A percentile compares a stretch with the other conserved stretches of the same genome.
These are phyloP conservation scores for Solenopsis invicta DNA, from an alignment of 1,140 invertebrate genomes.

Conservation along the genomic window DNA sequence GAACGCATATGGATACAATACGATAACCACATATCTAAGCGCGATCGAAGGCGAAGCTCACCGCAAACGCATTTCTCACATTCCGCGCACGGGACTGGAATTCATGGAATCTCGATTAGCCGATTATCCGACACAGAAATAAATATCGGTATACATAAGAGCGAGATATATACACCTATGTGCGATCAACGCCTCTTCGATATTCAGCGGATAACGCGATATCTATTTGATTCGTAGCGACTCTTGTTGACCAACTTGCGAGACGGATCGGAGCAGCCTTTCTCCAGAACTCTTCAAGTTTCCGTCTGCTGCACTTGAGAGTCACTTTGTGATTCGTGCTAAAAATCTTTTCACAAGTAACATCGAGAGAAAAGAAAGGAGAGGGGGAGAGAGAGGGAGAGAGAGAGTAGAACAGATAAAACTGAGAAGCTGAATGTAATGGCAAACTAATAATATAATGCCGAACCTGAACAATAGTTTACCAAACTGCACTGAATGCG, in stretches of 20 bases:
- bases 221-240: background rate
- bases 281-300: slow-evolving; percentile 13
- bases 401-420: slow-evolving; percentile 4
- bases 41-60: slow-evolving; percentile 18
- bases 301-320: slow-evolving; percentile 15
- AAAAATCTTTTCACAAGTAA: slow-evolving; percentile 27
- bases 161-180: background rate
- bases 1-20: slow-evolving; percentile 6
- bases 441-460: background rate
- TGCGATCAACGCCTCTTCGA: slow-evolving; percentile 14
- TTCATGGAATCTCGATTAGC: slow-evolving; percentile 63
- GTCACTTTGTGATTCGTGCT: background rate
- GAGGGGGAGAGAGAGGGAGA: slow-evolving; percentile 1
- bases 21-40: slow-evolving; percentile 44
- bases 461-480: background rate
- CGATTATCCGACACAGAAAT: slow-evolving; percentile 19
- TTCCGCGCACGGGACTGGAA: slow-evolving; percentile 42
- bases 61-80: slow-evolving; percentile 55
- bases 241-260: slow-evolving; percentile 20
- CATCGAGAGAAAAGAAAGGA: background rate
- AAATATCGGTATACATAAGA: slow-evolving; percentile 35
- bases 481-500: background rate
- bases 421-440: background rate
- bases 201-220: background rate
- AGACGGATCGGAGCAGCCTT: slow-evolving; percentile 13